Percentiles rank a stretch among this genome's conserved stretches.
Evolutionary conservation across 1,140 invertebrate species (phyloP).

Genomic region (Apis dorsata): DNA sequence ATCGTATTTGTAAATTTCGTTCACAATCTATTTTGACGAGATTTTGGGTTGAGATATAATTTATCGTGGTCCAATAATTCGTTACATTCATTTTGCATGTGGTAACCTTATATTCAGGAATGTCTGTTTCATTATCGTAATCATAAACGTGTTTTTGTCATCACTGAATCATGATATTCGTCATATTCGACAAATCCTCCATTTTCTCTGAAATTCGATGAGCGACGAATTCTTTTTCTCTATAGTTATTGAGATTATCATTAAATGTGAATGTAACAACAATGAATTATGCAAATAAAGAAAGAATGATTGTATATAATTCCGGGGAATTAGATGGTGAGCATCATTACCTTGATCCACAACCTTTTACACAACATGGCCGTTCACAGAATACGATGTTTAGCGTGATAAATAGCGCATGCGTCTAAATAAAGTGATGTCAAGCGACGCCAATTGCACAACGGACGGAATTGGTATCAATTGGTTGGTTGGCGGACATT

Average conservation of each 20-base stretch:
- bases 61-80: background rate
- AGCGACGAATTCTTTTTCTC: background rate
- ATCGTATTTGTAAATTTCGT: background rate
- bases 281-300: background rate
- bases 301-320: too few species aligned
- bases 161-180: background rate
- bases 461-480: conserved; percentile 68
- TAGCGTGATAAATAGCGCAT: conserved; percentile 33
- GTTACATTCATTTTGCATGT: conserved; percentile 7
- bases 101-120: conserved; percentile 3
- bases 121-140: background rate
- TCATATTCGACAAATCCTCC: background rate
- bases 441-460: conserved; percentile 65
- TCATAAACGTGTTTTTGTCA: too few species aligned
- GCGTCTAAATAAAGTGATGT: conserved; percentile 62
- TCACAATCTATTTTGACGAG: background rate
- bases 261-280: background rate
- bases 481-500: conserved; percentile 45
- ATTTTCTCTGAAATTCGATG: background rate
- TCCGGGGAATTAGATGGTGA: background rate
- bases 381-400: conserved; percentile 39
- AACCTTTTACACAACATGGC: conserved; percentile 33
- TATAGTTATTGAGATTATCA: background rate
- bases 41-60: background rate
- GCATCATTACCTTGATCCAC: conserved; percentile 49